Base-by-base conservation (phyloP, 2,113 vertebrate genomes). In the human (Homo sapiens) region DNA sequence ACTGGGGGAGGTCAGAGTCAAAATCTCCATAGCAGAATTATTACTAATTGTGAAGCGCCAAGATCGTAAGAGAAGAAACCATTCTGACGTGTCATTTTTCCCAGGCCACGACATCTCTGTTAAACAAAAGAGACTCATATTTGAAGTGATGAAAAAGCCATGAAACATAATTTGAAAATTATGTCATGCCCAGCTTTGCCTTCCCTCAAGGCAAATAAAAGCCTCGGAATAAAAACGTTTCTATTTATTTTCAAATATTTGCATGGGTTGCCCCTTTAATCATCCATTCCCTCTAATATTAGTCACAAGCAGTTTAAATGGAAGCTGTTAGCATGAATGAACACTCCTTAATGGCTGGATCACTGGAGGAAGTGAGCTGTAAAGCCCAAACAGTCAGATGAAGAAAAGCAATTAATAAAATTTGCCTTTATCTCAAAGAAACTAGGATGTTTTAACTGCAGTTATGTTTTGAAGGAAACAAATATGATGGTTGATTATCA, bases 291-390 rank as follows among this genome's bases (percentile, higher is more conserved):
- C 82, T 90, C 8, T 22, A 40, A 13, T 83, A 66, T 81, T 82
- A 96, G 78, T 97, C 96, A 89, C 14, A 2, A 12, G n/a, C 85
- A 14, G 72, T 83, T 89, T 70, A 94, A 68, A 45, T 93, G 68
- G 78, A 92, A 59, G 52, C 72, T 75, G 78, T 86, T 86, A 97
- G 85, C 90, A 80, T 96, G 92, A 94, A 86, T 96, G 95, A 96
- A 86, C 66, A 23, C 82, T 84, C 61, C 73, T 79, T 85, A 25
- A 23, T 72, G 82, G 61, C 85, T 87, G 86, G 20, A 40, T 90
- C 55, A 43, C 0, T 2, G 50, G 72, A 45, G 18, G 38, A 91
- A 93, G 66, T 84, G 8, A 8, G 89, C 40, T 72, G 64, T 32
- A 20, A 83, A 87, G 72, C 50, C 52, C 76, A 18, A 84, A 50